Conservation (phyloP, 1,140 invertebrate species). For the Euborellia annulipes region DNA sequence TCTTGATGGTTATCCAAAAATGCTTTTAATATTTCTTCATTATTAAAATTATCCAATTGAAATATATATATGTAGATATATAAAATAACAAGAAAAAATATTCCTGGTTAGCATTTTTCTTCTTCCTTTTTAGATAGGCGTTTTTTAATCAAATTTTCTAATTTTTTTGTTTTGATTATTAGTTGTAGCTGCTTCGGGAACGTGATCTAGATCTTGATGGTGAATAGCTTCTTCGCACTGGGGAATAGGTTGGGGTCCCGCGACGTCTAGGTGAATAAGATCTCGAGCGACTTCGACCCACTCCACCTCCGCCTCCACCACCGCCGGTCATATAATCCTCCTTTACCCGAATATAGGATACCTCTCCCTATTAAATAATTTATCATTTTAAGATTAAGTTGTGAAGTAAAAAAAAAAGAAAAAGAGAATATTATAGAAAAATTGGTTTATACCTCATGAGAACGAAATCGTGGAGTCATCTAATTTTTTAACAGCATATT, state of each 20-base stretch:
- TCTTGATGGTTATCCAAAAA: too few species aligned
- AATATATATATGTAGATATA: too few species aligned
- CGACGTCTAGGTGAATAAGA: constrained; percentile 70
- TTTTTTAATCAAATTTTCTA: too few species aligned
- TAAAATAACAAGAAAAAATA: too few species aligned
- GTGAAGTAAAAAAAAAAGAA: background rate
- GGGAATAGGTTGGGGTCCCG: constrained; percentile 70
- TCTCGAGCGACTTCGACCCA: constrained; percentile 50
- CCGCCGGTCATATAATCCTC: constrained; percentile 71
- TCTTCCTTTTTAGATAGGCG: too few species aligned
- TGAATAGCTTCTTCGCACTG: constrained; percentile 62
- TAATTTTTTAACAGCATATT: constrained; percentile 94
- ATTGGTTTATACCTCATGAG: constrained; percentile 69
- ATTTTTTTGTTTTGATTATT: too few species aligned
- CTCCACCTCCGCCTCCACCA: constrained; percentile 39
- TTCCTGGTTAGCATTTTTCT: too few species aligned
- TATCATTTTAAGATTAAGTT: background rate
- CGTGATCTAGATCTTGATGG: constrained; percentile 56
- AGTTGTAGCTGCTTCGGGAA: background rate
- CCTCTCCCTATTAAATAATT: constrained; percentile 61
- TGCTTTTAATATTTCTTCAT: too few species aligned
- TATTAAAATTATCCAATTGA: too few species aligned
- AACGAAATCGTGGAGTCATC: constrained; percentile 95
- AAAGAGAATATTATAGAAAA: background rate
- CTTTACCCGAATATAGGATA: constrained; percentile 86